These are phyloP conservation scores for Theristicus caerulescens DNA, from an alignment of 2,113 vertebrate species.

Conservation along the genomic window DNA sequence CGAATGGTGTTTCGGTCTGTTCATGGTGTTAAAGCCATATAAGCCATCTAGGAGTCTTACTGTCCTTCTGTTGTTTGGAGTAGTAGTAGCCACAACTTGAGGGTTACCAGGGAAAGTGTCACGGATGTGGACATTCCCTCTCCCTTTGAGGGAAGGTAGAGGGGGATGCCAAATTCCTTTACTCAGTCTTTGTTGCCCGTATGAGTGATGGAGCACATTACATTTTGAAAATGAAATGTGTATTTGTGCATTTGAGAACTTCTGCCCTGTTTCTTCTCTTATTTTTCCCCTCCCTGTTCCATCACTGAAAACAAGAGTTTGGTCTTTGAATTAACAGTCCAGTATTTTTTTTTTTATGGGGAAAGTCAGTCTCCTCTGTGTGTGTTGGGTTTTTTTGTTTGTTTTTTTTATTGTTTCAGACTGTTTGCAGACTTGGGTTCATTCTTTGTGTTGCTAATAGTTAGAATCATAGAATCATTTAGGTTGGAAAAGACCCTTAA, in stretches of 20 bases:
- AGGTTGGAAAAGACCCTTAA: too few species aligned
- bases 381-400: too few species aligned
- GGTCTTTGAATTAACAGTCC: not conserved
- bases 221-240: not conserved
- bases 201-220: not conserved
- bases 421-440: not conserved
- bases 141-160: not conserved
- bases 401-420: not conserved
- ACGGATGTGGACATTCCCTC: rapidly evolving
- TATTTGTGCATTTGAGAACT: not conserved
- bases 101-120: not conserved
- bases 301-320: not conserved
- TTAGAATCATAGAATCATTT: not conserved
- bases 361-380: not conserved
- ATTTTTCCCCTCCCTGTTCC: not conserved
- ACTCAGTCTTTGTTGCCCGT: not conserved
- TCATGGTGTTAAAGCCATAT: not conserved
- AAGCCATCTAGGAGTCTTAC: not conserved
- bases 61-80: not conserved
- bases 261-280: not conserved
- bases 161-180: not conserved
- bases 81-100: rapidly evolving
- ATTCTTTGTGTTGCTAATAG: not conserved
- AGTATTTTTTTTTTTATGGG: not conserved
- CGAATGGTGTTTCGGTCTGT: not conserved